A percentile compares a stretch with the other conserved stretches of the same genome.
phyloP scores from a whole-genome alignment of 1,140 invertebrate species.

The Batillaria attramentaria region DNA sequence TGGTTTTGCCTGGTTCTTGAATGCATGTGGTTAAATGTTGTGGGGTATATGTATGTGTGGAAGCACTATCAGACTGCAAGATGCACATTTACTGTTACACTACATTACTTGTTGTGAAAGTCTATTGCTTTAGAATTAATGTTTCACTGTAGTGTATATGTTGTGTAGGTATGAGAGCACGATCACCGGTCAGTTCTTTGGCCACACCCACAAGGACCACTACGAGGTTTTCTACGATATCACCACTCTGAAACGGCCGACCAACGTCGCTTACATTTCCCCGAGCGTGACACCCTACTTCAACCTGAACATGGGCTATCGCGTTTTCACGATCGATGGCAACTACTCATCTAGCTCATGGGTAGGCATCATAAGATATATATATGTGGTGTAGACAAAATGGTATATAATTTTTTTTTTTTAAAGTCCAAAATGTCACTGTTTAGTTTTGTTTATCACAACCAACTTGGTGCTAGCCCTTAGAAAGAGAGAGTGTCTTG shows the following conservation, averaged over 20 bases:
- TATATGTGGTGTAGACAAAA: no score
- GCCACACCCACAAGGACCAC: conserved; percentile 73
- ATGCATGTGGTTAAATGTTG: neutral
- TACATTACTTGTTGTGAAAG: neutral
- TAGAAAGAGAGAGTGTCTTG: no score
- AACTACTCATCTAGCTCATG: conserved; percentile 83
- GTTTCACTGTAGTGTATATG: neutral
- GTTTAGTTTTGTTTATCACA: no score
- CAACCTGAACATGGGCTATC: conserved; percentile 92
- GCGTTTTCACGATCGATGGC: conserved; percentile 96
- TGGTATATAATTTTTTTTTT: no score
- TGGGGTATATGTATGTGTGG: neutral
- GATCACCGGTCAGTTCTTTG: conserved; percentile 74
- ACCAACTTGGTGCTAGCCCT: no score
- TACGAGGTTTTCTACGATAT: conserved; percentile 73
- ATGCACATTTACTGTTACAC: neutral
- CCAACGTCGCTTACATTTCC: conserved; percentile 91
- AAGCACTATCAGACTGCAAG: neutral
- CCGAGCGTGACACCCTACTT: conserved; percentile 92
- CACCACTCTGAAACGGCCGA: conserved; percentile 72
- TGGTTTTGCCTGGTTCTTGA: neutral
- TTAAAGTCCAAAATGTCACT: no score
- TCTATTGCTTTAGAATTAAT: neutral
- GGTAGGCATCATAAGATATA: conserved; percentile 48
- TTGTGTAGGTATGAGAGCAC: conserved; percentile 71